phyloP scores from a whole-genome alignment of 1,140 invertebrate species.

The Drosophila jambulina region DNA sequence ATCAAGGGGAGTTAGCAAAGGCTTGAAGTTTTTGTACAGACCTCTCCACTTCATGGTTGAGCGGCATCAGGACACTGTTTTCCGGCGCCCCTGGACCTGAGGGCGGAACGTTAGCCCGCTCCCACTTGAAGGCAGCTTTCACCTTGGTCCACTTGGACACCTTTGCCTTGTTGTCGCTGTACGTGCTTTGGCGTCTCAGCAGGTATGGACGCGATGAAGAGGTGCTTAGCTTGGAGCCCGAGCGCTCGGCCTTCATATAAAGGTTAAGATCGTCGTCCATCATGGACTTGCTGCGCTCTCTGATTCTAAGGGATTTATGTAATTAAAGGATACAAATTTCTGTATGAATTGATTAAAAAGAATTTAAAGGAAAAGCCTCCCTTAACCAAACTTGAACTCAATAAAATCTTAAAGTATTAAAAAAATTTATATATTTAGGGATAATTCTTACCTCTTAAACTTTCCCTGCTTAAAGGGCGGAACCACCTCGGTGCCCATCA shows the following conservation, averaged over 20 bases:
- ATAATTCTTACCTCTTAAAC: conserved; percentile 57
- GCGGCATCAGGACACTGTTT: conserved; percentile 71
- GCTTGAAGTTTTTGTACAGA: conserved; percentile 22
- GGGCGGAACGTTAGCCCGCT: conserved; percentile 87
- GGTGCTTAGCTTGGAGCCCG: conserved; percentile 29
- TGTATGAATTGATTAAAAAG: background rate
- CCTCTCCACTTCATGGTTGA: conserved; percentile 83
- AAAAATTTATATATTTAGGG: background rate
- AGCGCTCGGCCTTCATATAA: conserved; percentile 61
- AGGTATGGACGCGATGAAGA: conserved; percentile 60
- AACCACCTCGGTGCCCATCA: conserved; percentile 66
- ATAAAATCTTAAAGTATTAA: too few species aligned
- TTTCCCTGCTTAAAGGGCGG: conserved; percentile 67
- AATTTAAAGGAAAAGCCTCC: background rate
- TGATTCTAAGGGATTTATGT: conserved; percentile 49
- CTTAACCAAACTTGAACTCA: too few species aligned
- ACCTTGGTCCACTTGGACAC: conserved; percentile 93
- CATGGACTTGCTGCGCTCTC: conserved; percentile 86
- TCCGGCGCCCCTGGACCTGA: conserved; percentile 78
- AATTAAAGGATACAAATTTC: background rate
- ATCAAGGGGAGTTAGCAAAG: background rate
- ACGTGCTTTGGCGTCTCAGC: conserved; percentile 77
- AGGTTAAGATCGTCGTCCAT: conserved; percentile 83
- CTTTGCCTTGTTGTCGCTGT: conserved; percentile 82
- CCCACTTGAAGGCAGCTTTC: conserved; percentile 92